Base-by-base conservation (phyloP, 2,888 invertebrate genomes). In the Aphodius sticticus region DNA sequence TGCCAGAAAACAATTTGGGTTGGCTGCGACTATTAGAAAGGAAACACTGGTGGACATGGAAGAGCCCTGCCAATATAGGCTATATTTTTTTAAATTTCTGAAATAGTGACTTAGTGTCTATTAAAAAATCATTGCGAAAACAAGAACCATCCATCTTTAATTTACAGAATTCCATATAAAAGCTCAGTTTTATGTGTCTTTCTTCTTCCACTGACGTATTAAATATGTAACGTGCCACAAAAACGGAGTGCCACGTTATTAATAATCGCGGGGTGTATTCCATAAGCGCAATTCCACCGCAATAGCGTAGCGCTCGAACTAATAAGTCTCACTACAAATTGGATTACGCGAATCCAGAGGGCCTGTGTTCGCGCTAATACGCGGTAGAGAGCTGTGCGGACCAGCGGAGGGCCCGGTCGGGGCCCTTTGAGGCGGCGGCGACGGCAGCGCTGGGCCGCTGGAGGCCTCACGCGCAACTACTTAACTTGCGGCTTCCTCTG, bases 301-400 rank as follows among this genome's bases (percentile, higher is more conserved):
- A 74, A 74, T 74, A 37, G 74, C 74, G 74, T 37, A 37, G 74
- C 74, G 87, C 87, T 86, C 87, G 87, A 89, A 88, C 89, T 89
- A 88, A 89, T 89, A 88, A 89, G 88, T 88, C 88, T 89, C 89
- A 88, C 87, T 89, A 88, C 88, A 88, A 89, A 89, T 89, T 89
- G 87, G 89, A 88, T 89, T 89, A 88, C 87, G 82, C 74, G 87
- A 86, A 88, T 87, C 88, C 87, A 86, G 87, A 88, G 89, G 88
- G 88, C 87, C 87, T 87, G 86, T 84, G 86, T 87, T 87, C 87
- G 86, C 84, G 86, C 88, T 88, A 89, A 88, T 88, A 87, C 87
- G 86, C 86, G 85, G 86, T 86, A 86, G 88, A 88, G 87, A 89
- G 88, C 89, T 85, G 84, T 84, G 87, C 81, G 79, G 86, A 80